Evolutionary conservation across 2,797 vertebrate species (phyloP), one percentile per base, ranked within the genome.

Genomic region (Cryptoblepharus egeriae): DNA sequence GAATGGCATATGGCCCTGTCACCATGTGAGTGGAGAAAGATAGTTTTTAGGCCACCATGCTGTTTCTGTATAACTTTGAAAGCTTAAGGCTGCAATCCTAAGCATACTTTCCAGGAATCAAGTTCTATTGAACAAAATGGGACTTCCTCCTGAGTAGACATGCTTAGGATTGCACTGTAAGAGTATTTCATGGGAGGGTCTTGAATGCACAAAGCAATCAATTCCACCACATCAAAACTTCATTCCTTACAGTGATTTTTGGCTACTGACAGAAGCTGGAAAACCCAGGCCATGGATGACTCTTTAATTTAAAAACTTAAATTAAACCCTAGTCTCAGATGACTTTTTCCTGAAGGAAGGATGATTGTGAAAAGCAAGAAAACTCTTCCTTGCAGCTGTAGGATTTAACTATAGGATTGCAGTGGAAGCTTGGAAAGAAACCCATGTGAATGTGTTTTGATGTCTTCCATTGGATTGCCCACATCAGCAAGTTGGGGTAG

Each of bases 371-470:
- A 71, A 81, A 65, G 81, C 79, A 82, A 88, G 84, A 88, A 89
- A 77, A 77, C 84, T 2, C 0, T 90, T 90, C 79, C 84, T 84
- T 70, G 72, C 93, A 93, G 90, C 93, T 94, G 92, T 86, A 88
- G 88, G 85, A 88, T 88, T 91, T 82, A 90, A 90, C 80, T 91
- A 88, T n/a, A n/a, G n/a, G n/a, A n/a, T 88, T 69, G 80, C 88
- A 88, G 77, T 45, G 58, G 90, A 92, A 93, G 87, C 87, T 70
- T n/a, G 55, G 84, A 79, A 89, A 84, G 92, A 58, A 86, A 82
- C 90, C 90, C 90, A 91, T 93, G 88, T 86, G 86, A 92, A 94
- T 90, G 79, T 87, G 86, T 93, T 92, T 90, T 91, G 83, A 91
- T 93, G 89, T 92, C 86, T 86, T 89, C 82, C 84, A 89, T 89